A percentile compares a stretch with the other conserved stretches of the same genome.
Evolutionary conservation across 2,888 invertebrate genomes (phyloP).

Genomic region (Dicyrtoma fusca): DNA sequence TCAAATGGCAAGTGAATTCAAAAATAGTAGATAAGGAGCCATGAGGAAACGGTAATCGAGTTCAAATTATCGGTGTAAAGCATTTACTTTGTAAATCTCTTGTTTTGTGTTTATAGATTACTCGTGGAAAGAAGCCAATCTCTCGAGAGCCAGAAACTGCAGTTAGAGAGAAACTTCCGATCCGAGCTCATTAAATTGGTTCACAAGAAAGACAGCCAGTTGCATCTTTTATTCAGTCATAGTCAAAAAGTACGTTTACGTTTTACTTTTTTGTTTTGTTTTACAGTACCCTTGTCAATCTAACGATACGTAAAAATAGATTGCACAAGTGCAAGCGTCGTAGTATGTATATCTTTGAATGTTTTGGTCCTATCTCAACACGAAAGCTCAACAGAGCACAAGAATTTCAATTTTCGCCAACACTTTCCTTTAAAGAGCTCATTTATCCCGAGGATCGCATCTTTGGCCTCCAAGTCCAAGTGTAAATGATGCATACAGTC

Average conservation of each 20-base stretch:
- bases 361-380: no score
- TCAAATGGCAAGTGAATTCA: not conserved
- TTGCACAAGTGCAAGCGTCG: no score
- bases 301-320: no score
- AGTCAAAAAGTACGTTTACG: constrained; percentile 47
- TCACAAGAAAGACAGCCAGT: constrained; percentile 52
- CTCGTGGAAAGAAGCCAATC: constrained; percentile 52
- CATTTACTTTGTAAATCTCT: not conserved
- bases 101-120: constrained; percentile 38
- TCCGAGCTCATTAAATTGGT: constrained; percentile 50
- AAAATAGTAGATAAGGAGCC: not conserved
- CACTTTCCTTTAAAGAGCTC: no score
- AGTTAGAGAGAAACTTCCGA: constrained; percentile 50
- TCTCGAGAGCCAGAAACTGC: constrained; percentile 47
- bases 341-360: no score
- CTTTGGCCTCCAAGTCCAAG: no score
- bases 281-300: no score
- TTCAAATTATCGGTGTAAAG: not conserved
- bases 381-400: no score
- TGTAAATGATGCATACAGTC: no score
- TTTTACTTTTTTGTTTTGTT: no score
- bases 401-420: no score
- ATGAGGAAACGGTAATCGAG: not conserved
- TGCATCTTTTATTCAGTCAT: constrained; percentile 49
- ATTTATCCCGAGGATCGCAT: no score